Evolutionary conservation across 2,888 invertebrate genomes (phyloP).

Genomic region (Drosophila cyrtoloma): DNA sequence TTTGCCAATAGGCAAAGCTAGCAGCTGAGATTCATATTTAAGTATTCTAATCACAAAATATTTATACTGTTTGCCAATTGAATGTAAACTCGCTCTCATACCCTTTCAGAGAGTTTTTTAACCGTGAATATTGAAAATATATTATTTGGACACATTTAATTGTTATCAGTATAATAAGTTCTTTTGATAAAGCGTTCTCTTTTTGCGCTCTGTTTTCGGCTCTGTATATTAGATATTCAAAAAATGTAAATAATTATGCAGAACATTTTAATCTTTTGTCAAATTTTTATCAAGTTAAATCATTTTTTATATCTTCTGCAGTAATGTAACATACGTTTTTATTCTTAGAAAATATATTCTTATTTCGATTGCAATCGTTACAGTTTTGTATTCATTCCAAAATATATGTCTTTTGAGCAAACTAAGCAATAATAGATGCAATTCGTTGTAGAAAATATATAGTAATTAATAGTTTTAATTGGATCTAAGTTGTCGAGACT

Average conservation of each 20-base stretch:
- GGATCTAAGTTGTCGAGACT: neutral
- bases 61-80: neutral
- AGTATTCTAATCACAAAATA: neutral
- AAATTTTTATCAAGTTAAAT: neutral
- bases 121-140: neutral
- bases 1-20: conserved; percentile 1
- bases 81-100: neutral
- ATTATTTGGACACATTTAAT: neutral
- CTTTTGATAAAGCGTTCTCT: neutral
- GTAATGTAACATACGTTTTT: neutral
- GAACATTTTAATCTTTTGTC: neutral
- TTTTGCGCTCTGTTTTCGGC: neutral
- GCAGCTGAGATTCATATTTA: neutral
- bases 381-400: neutral
- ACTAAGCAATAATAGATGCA: neutral
- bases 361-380: neutral
- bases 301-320: neutral
- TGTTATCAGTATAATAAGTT: neutral
- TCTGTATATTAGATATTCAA: neutral
- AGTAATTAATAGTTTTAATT: neutral
- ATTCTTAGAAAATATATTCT: neutral
- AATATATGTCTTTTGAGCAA: neutral
- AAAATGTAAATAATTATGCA: neutral
- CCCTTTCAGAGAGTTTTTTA: neutral
- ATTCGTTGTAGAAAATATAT: neutral